These are phyloP conservation scores for Acronicta psi DNA, from an alignment of 2,888 invertebrate species.

Conservation along the genomic window DNA sequence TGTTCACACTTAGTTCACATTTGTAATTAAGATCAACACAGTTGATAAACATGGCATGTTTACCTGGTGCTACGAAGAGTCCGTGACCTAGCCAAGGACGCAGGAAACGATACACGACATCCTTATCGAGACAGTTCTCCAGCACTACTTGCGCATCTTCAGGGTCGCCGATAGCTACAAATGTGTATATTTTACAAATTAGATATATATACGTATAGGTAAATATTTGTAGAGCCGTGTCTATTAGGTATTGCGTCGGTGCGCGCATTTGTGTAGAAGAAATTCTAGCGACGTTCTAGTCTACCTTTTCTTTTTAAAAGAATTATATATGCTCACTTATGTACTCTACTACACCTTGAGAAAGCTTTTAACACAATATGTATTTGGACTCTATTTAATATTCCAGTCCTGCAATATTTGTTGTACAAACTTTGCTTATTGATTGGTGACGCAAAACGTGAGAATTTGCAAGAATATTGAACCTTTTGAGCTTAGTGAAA, in stretches of 20 bases:
- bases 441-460: conserved; percentile 28
- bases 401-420: conserved; percentile 17
- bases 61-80: conserved; percentile 80
- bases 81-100: conserved; percentile 83
- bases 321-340: too few species aligned
- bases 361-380: conserved; percentile 17
- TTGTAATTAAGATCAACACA: conserved; percentile 21
- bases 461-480: conserved; percentile 5
- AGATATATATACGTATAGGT: too few species aligned
- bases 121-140: conserved; percentile 81
- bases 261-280: too few species aligned
- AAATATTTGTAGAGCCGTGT: too few species aligned
- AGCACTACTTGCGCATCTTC: conserved; percentile 77
- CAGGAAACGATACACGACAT: conserved; percentile 77
- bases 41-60: conserved; percentile 43
- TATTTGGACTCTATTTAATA: conserved; percentile 1
- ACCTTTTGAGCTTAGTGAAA: conserved; percentile 13
- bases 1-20: conserved; percentile 34
- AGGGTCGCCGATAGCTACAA: conserved; percentile 73
- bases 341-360: background rate
- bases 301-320: too few species aligned
- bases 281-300: too few species aligned
- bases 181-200: background rate
- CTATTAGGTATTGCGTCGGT: too few species aligned
- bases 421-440: conserved; percentile 14